Percentiles rank a stretch among this genome's conserved stretches.
Conservation (phyloP, 2,797 vertebrate genomes). For the Crenichthys baileyi region DNA sequence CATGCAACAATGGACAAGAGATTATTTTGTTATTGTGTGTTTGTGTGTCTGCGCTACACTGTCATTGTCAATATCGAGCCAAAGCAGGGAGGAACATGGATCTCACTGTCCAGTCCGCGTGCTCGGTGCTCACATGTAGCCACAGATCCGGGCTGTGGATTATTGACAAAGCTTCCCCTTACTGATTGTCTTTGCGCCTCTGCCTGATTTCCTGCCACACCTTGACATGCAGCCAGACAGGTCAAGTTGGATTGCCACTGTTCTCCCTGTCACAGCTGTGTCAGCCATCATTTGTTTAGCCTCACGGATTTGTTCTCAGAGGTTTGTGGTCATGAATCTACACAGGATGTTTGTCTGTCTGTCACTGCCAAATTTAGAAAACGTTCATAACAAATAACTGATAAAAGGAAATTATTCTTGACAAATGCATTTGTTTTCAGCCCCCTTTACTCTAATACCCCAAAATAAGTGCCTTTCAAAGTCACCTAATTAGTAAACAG, state of each 20-base stretch:
- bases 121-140: constrained; percentile 72
- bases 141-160: constrained; percentile 28
- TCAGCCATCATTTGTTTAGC: constrained; percentile 8
- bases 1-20: constrained; percentile 46
- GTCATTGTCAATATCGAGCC: constrained; percentile 69
- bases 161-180: constrained; percentile 39
- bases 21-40: constrained; percentile 19
- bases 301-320: neutral
- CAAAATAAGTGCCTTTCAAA: too few relatives aligned
- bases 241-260: constrained; percentile 1
- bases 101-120: constrained; percentile 60
- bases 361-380: neutral
- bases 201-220: constrained; percentile 50
- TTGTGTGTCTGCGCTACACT: constrained; percentile 19
- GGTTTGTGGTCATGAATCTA: constrained; percentile 6
- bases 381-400: neutral
- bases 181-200: constrained; percentile 42
- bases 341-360: constrained; percentile 3
- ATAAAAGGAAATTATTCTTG: constrained; percentile 1
- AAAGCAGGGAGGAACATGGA: constrained; percentile 47
- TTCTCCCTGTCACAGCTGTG: neutral
- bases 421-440: neutral
- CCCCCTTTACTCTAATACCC: too few relatives aligned
- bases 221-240: constrained; percentile 38
- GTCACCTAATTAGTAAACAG: too few relatives aligned